Evolutionary conservation across 2,888 invertebrate genomes (phyloP).

Genomic region (Pegoplata infirma): DNA sequence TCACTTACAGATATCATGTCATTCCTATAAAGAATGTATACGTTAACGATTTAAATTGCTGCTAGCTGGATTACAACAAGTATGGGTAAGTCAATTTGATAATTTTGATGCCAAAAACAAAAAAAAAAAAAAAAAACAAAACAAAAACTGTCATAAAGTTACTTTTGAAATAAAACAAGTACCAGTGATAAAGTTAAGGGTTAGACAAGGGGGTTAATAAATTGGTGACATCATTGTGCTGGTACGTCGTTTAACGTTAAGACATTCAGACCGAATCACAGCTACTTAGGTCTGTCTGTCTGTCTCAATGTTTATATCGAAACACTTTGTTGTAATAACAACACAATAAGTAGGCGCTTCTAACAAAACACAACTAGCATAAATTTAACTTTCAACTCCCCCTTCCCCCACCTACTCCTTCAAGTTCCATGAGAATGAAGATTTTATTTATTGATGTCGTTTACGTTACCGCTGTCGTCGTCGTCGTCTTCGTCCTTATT

Average conservation of each 20-base stretch:
- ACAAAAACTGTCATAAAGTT: constrained; percentile 48
- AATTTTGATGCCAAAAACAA: constrained; percentile 57
- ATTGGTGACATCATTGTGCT: constrained; percentile 59
- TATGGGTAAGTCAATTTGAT: constrained; percentile 53
- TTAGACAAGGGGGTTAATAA: constrained; percentile 40
- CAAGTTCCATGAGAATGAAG: too few relatives aligned
- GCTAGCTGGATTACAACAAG: constrained; percentile 32
- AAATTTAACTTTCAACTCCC: neutral
- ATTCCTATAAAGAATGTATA: constrained; percentile 6
- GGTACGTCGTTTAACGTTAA: constrained; percentile 47
- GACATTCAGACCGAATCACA: constrained; percentile 33
- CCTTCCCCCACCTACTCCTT: constrained; percentile 14
- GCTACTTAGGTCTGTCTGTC: constrained; percentile 2
- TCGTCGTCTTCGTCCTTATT: constrained; percentile 41
- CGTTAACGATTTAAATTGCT: neutral
- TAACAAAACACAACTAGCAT: constrained; percentile 28
- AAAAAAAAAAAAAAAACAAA: neutral
- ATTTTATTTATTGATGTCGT: constrained; percentile 60
- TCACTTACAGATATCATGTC: constrained; percentile 42
- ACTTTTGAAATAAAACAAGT: constrained; percentile 37
- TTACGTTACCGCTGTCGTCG: constrained; percentile 14
- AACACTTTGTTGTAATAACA: constrained; percentile 19
- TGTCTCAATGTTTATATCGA: neutral
- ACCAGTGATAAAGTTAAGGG: neutral
- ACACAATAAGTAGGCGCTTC: constrained; percentile 47